These are phyloP conservation scores for Plagodis pulveraria DNA, from an alignment of 2,888 invertebrate species.

Conservation along the genomic window DNA sequence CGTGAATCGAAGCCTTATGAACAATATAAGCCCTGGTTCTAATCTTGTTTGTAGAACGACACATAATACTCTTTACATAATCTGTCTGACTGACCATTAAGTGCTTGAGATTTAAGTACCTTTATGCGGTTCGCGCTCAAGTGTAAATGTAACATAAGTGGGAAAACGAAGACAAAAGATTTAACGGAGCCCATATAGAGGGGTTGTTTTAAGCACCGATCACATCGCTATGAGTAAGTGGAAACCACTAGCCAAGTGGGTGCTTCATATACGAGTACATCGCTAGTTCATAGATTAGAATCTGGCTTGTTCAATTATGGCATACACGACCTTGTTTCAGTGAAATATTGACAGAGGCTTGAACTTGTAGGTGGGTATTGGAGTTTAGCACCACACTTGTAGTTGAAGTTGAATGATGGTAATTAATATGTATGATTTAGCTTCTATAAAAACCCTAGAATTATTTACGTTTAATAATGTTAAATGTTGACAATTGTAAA, in stretches of 20 bases:
- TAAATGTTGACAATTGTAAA: too few relatives aligned
- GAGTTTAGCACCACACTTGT: constrained; percentile 20
- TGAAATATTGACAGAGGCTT: constrained; percentile 40
- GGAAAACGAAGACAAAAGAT: constrained; percentile 18
- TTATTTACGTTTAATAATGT: too few relatives aligned
- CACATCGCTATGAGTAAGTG: constrained; percentile 2
- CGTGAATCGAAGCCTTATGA: constrained; percentile 46
- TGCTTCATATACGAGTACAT: constrained; percentile 5
- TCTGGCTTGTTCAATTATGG: constrained; percentile 57
- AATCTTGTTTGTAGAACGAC: constrained; percentile 55
- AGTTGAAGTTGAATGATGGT: not conserved
- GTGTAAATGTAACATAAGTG: constrained; percentile 14
- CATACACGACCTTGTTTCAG: constrained; percentile 46
- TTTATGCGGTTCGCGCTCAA: constrained; percentile 5
- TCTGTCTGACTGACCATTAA: constrained; percentile 46
- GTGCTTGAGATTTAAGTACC: constrained; percentile 28
- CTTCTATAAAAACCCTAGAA: too few relatives aligned
- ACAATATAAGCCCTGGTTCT: constrained; percentile 43
- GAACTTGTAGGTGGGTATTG: constrained; percentile 24
- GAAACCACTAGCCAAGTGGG: constrained; percentile 5
- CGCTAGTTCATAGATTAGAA: constrained; percentile 42
- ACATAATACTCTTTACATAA: constrained; percentile 48
- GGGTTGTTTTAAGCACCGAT: constrained; percentile 1
- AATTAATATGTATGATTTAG: too few relatives aligned
- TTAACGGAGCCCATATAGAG: constrained; percentile 8